Conservation (phyloP, 2,113 vertebrate genomes). For the Cryptomyrus ogoouensis region DNA sequence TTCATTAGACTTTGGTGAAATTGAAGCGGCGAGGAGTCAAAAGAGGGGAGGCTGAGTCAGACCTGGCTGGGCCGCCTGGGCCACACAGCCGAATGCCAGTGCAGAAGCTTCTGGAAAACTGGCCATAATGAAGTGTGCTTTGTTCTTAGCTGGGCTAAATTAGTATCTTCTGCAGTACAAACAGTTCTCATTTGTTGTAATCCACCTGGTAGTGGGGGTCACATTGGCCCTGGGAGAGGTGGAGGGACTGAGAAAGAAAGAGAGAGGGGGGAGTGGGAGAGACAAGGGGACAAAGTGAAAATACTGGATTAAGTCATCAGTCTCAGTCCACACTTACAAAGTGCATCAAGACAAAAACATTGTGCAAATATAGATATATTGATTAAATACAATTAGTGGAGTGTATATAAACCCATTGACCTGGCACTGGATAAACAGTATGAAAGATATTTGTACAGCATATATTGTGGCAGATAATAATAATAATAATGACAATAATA, state of each 20-base stretch:
- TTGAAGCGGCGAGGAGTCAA: slow-evolving; percentile 57
- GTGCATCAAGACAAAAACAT: background rate
- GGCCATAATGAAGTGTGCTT: slow-evolving; percentile 50
- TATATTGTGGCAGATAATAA: background rate
- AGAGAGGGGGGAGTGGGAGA: background rate
- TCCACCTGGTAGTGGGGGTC: background rate
- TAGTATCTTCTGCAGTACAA: slow-evolving; percentile 34
- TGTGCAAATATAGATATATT: background rate
- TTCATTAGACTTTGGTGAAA: slow-evolving; percentile 78
- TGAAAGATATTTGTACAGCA: background rate
- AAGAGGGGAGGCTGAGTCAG: slow-evolving; percentile 28
- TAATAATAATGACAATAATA: background rate
- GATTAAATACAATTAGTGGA: background rate
- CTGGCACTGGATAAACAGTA: background rate
- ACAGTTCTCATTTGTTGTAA: background rate
- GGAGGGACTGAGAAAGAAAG: background rate
- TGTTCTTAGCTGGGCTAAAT: slow-evolving; percentile 44
- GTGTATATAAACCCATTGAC: background rate
- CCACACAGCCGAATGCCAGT: slow-evolving; percentile 63
- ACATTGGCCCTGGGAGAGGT: background rate
- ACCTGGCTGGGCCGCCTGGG: slow-evolving; percentile 69
- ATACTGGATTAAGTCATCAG: background rate
- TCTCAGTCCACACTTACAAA: background rate
- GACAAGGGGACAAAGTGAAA: background rate
- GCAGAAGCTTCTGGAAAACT: slow-evolving; percentile 61